Evolutionary conservation across 2,888 invertebrate genomes (phyloP), one percentile per base, ranked within the genome.

Genomic region (Limnephilus auricula): DNA sequence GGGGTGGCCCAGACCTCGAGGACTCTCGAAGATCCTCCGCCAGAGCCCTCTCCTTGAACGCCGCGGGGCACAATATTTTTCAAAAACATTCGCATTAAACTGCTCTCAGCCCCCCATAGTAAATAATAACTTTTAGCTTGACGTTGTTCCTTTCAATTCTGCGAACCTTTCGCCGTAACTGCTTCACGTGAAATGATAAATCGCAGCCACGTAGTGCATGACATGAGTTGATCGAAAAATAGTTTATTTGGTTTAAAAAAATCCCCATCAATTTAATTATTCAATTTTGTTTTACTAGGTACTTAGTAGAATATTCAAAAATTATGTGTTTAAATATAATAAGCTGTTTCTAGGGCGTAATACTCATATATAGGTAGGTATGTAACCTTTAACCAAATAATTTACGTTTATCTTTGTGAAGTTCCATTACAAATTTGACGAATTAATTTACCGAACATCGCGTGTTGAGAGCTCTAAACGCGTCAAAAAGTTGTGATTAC

Each of bases 61-160:
- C 92, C 89, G 78, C 65, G 50, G 92, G 92, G 92, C 89, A 87
- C 89, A 91, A 92, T 92, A 92, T 92, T 92, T 92, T 91, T 90
- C 92, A 34, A 87, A n/a, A 89, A 86, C 90, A 90, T 89, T 91
- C 90, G 87, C 91, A 90, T 91, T 90, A 91, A 90, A 65, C 85
- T 80, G 78, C 91, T 65, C 90, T 84, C 82, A 50, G 90, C 45
- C 91, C 85, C 86, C 79, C 31, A 50, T 25, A 82, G 65, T 18
- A 65, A 87, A 65, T 65, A 87, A 85, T 85, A 85, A 85, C 85
- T 85, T 85, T 65, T 65, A 31, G 65, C 32, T 34, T 50, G n/a
- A 87, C 32, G 31, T 50, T 86, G 86, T 87, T 87, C 65, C 50
- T 87, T 87, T 65, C 87, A 65, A 65, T 65, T 65, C 65, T n/a